phyloP scores from a whole-genome alignment of 1,140 invertebrate genomes.

The Drosophila funebris region DNA sequence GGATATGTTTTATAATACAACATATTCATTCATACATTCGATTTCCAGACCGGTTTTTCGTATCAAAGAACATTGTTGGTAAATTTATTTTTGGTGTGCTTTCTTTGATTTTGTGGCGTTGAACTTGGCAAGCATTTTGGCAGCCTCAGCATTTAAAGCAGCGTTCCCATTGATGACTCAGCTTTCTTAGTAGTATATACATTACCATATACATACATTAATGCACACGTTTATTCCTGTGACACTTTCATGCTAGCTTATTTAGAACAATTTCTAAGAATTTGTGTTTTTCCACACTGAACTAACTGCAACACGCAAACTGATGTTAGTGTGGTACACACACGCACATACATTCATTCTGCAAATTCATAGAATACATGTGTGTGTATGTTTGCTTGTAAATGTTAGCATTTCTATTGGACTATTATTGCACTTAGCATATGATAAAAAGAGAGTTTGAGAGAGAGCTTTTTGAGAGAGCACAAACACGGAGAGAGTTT shows the following conservation, averaged over 20 bases:
- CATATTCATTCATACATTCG: not conserved
- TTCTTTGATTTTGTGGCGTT: constrained; percentile 17
- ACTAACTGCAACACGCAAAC: constrained; percentile 19
- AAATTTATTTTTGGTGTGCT: not conserved
- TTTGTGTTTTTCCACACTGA: constrained; percentile 23
- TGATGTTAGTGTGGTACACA: constrained; percentile 25
- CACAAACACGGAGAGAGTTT: not conserved
- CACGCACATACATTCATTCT: constrained; percentile 2
- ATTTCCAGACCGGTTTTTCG: constrained; percentile 32
- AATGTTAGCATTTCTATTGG: constrained; percentile 1
- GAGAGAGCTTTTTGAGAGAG: constrained; percentile 8
- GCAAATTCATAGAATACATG: not conserved
- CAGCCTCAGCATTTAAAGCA: too few species aligned
- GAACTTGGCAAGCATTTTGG: constrained; percentile 29
- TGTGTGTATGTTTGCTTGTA: not conserved
- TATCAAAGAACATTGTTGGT: not conserved
- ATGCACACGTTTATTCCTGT: constrained; percentile 11
- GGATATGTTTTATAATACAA: too few species aligned
- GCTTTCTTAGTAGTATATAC: not conserved
- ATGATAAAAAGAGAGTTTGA: not conserved
- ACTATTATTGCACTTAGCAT: constrained; percentile 35
- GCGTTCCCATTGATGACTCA: constrained; percentile 12
- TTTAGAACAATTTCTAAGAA: constrained; percentile 56
- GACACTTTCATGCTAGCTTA: constrained; percentile 44
- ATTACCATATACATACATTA: not conserved